A percentile compares a stretch with the other conserved stretches of the same genome.
Conservation (phyloP, 2,113 vertebrate species). For the Chaetorhynchus papuensis region DNA sequence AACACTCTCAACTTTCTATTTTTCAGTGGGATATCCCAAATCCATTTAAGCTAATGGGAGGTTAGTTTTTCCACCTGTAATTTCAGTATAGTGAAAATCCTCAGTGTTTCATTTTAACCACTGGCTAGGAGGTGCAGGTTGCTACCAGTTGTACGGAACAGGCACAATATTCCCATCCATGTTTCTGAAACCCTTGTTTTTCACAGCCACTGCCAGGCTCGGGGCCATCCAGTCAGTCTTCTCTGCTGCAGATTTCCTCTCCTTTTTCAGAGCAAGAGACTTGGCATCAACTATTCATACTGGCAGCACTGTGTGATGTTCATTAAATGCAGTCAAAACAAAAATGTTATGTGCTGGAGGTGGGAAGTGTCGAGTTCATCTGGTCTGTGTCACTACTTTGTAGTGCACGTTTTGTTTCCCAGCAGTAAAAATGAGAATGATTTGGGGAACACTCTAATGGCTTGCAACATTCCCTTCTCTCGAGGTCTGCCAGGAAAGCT, state of each 20-base stretch:
- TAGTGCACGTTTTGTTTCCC: neutral
- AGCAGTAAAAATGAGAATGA: neutral
- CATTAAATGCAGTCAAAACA: neutral
- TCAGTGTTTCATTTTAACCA: neutral
- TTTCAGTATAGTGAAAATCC: neutral
- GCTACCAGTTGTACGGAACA: neutral
- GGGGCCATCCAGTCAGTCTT: neutral
- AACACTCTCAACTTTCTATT: neutral
- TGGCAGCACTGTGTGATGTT: neutral
- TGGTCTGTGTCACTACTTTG: neutral
- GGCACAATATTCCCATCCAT: accelerated
- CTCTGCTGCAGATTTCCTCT: neutral
- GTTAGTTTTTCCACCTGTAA: neutral
- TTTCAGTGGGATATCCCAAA: neutral
- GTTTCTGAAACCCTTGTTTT: neutral
- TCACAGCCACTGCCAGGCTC: neutral
- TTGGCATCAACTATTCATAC: neutral
- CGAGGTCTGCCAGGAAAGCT: neutral
- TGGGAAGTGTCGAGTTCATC: neutral
- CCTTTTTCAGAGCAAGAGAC: neutral
- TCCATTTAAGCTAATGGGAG: neutral
- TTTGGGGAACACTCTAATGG: neutral
- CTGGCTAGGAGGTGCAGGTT: neutral
- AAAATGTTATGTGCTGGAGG: neutral
- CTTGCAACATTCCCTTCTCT: neutral